These are phyloP conservation scores for Sanderia malayensis DNA, from an alignment of 30 jellyfish, hydroid and myxozoan genomes.

Conservation along the genomic window DNA sequence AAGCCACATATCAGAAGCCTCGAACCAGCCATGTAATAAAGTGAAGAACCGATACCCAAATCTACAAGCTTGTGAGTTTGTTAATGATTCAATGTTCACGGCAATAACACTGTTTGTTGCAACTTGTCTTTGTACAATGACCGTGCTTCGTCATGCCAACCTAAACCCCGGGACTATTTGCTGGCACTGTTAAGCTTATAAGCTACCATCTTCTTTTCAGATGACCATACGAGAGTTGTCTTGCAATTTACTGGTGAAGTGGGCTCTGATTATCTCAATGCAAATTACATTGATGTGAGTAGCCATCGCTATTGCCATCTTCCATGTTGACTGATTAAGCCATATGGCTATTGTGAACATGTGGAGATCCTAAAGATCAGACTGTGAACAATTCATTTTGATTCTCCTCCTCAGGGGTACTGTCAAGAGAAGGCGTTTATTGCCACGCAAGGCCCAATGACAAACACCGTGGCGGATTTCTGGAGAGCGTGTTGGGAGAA, in stretches of 20 bases:
- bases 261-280: constrained; percentile 92
- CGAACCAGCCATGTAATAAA: constrained; percentile 66
- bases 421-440: constrained; percentile 89
- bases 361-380: too few relatives aligned
- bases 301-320: background rate
- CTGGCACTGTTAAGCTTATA: too few relatives aligned
- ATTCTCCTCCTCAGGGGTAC: constrained; percentile 89
- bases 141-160: too few relatives aligned
- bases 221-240: constrained; percentile 74
- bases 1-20: constrained; percentile 62
- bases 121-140: too few relatives aligned
- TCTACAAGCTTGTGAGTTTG: constrained; percentile 84
- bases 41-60: constrained; percentile 84
- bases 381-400: too few relatives aligned
- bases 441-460: constrained; percentile 97
- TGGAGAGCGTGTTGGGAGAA: constrained; percentile 99
- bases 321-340: too few relatives aligned
- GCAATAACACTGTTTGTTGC: too few relatives aligned
- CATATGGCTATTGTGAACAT: too few relatives aligned
- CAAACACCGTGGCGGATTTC: constrained; percentile 84
- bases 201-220: constrained; percentile 42
- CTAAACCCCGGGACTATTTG: too few relatives aligned
- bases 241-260: constrained; percentile 52
- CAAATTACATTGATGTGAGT: constrained; percentile 87
- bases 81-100: too few relatives aligned